These are phyloP conservation scores for Ischnura elegans DNA, from an alignment of 2,888 invertebrate genomes.

Conservation along the genomic window DNA sequence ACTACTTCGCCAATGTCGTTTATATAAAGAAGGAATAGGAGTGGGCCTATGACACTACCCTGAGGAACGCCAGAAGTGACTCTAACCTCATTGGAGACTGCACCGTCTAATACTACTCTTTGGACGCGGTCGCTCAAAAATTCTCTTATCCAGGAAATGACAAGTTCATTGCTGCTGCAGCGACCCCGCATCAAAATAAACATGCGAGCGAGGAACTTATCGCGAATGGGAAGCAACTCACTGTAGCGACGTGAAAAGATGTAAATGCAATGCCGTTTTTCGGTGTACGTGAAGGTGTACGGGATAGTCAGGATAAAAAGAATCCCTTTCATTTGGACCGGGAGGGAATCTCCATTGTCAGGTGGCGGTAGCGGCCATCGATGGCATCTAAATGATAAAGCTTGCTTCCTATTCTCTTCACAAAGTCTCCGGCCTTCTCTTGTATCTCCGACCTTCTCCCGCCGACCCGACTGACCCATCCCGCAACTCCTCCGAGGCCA, in stretches of 20 bases:
- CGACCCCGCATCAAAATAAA: not conserved
- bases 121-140: no score
- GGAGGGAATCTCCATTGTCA: not conserved
- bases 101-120: no score
- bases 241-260: not conserved
- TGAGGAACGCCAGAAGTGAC: no score
- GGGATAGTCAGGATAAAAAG: conserved; percentile 6
- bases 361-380: not conserved
- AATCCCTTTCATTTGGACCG: conserved; percentile 4
- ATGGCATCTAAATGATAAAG: not conserved
- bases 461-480: no score
- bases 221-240: not conserved
- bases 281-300: not conserved
- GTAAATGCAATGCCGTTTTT: not conserved
- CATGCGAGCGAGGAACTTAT: not conserved
- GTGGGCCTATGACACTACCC: no score
- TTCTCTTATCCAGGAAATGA: not conserved
- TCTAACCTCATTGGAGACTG: no score
- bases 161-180: not conserved
- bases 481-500: no score
- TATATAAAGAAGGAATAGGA: no score
- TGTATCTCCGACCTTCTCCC: no score
- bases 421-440: not conserved
- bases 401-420: not conserved
- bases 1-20: no score